Conservation (phyloP, 1,140 invertebrate species). For the Lithobius niger region DNA sequence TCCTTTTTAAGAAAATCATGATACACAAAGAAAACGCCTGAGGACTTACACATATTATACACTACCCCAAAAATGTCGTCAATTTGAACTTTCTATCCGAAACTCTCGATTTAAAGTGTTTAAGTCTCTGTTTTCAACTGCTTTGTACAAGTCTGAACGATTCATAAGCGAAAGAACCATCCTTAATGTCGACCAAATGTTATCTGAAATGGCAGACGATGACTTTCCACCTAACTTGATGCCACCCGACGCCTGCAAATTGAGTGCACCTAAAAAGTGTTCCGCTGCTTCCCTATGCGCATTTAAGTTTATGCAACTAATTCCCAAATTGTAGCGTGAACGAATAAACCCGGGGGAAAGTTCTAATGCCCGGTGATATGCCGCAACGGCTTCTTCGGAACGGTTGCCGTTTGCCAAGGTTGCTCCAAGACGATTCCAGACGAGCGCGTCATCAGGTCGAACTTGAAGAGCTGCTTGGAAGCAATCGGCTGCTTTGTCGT, state of each 20-base stretch:
- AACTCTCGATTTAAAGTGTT: slow-evolving; percentile 33
- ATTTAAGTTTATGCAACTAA: slow-evolving; percentile 92
- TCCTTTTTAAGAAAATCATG: too few species aligned
- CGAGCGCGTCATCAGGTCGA: slow-evolving; percentile 67
- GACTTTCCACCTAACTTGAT: slow-evolving; percentile 34
- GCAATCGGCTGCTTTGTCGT: slow-evolving; percentile 92
- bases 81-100: too few species aligned
- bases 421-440: slow-evolving; percentile 96
- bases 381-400: slow-evolving; percentile 89
- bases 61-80: too few species aligned
- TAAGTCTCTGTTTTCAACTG: slow-evolving; percentile 51
- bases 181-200: slow-evolving; percentile 87
- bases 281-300: slow-evolving; percentile 89
- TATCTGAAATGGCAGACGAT: slow-evolving; percentile 57
- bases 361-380: slow-evolving; percentile 82
- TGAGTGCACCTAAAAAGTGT: slow-evolving; percentile 83
- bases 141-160: slow-evolving; percentile 56
- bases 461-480: slow-evolving; percentile 77
- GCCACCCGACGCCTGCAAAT: slow-evolving; percentile 72
- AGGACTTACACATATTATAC: too few species aligned
- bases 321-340: slow-evolving; percentile 93
- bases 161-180: slow-evolving; percentile 80
- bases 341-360: slow-evolving; percentile 91
- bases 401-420: slow-evolving; percentile 89
- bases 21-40: too few species aligned